Percentiles rank a stretch among this genome's conserved stretches.
Conservation (phyloP, 2,888 invertebrate species). For the Lutraria lutraria region DNA sequence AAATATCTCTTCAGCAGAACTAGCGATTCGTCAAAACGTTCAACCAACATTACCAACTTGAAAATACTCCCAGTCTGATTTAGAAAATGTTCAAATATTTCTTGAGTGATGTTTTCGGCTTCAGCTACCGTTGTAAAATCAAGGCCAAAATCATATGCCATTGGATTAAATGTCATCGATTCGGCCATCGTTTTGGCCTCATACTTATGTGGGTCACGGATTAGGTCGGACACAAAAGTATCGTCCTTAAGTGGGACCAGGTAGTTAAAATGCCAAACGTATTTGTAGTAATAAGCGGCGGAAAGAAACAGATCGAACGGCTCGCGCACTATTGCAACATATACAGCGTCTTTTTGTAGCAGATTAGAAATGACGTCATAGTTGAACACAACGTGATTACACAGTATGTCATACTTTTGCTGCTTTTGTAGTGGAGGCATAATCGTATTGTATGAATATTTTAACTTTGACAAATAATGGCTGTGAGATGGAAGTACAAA, state of each 20-base stretch:
- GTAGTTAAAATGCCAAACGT: background rate
- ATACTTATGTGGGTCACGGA: background rate
- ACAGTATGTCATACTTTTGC: conserved; percentile 37
- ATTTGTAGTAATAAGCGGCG: conserved; percentile 28
- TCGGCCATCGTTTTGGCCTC: conserved; percentile 5
- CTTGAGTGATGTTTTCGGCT: background rate
- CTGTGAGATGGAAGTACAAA: background rate
- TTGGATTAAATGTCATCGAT: conserved; percentile 36
- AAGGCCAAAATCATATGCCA: conserved; percentile 45
- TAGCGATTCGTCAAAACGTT: conserved; percentile 46
- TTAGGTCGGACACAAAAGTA: conserved; percentile 31
- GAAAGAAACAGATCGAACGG: conserved; percentile 31
- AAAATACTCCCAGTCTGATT: conserved; percentile 10
- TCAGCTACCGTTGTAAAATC: background rate
- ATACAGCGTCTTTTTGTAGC: conserved; percentile 38
- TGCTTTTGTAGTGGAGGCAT: background rate
- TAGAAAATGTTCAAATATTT: conserved; percentile 15
- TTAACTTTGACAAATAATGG: background rate
- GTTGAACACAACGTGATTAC: conserved; percentile 44
- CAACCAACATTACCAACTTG: conserved; percentile 34
- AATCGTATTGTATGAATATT: background rate
- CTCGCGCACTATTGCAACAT: conserved; percentile 42
- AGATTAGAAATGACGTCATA: conserved; percentile 1
- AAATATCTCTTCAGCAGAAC: conserved; percentile 40
- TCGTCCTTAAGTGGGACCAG: background rate